phyloP scores from a whole-genome alignment of 1,140 invertebrate genomes.

The Bombus balteatus region DNA sequence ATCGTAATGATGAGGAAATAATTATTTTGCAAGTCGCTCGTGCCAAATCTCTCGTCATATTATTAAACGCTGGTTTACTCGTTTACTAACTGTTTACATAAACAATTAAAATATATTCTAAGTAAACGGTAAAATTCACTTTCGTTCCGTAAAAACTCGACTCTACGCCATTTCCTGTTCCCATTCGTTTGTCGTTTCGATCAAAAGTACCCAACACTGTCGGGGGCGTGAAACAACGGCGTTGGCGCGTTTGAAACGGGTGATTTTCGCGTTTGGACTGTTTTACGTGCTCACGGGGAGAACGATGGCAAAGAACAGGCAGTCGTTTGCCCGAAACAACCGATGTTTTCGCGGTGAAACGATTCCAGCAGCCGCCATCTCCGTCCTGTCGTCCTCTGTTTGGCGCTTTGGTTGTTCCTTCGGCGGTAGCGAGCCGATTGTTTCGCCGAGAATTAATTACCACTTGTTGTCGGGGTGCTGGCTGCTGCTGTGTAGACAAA shows the following conservation, averaged over 20 bases:
- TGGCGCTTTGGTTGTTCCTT: conserved; percentile 33
- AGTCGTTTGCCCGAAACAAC: conserved; percentile 46
- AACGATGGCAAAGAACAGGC: conserved; percentile 10
- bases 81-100: too few species aligned
- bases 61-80: too few species aligned
- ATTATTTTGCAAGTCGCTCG: too few species aligned
- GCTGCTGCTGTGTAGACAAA: conserved; percentile 66
- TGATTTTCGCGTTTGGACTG: conserved; percentile 21
- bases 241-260: neutral
- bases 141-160: neutral
- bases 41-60: too few species aligned
- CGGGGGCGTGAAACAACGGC: neutral
- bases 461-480: conserved; percentile 72
- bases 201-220: neutral
- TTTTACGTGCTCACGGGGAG: conserved; percentile 12
- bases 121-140: neutral
- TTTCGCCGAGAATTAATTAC: conserved; percentile 80
- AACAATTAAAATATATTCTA: too few species aligned
- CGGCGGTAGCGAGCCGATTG: conserved; percentile 69
- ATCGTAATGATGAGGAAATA: too few species aligned
- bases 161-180: too few species aligned
- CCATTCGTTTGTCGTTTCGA: neutral
- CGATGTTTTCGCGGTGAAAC: conserved; percentile 43
- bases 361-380: conserved; percentile 9
- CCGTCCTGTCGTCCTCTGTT: neutral